These are phyloP conservation scores for Ovis canadensis DNA, from an alignment of 2,113 vertebrate species.

Conservation along the genomic window DNA sequence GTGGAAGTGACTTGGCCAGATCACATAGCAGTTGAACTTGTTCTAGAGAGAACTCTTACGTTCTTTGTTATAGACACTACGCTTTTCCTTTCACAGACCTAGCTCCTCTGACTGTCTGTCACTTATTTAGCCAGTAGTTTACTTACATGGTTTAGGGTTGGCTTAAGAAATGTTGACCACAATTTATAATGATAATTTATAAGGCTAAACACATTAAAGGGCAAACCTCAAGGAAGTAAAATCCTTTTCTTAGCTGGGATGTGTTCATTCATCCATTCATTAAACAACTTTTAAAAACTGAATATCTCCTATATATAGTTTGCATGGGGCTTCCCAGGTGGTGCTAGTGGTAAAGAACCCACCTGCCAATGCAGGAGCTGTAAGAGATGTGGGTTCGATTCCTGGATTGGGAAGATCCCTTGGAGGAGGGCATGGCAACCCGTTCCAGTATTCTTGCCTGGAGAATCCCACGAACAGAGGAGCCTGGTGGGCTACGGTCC, in stretches of 20 bases:
- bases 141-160: background rate
- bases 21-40: conserved; percentile 10
- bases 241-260: conserved; percentile 18
- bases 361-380: background rate
- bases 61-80: background rate
- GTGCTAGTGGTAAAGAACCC: background rate
- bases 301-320: background rate
- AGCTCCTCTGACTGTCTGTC: background rate
- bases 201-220: conserved; percentile 12
- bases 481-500: background rate
- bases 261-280: background rate
- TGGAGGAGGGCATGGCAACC: no score
- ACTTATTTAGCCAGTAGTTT: background rate
- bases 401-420: background rate
- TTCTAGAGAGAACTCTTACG: background rate
- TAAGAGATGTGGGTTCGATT: background rate
- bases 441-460: background rate
- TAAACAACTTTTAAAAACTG: background rate
- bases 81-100: background rate
- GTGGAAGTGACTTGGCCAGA: conserved; percentile 5
- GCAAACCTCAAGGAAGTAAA: conserved; percentile 25
- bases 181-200: background rate
- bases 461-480: background rate
- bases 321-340: background rate
- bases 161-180: background rate